Evolutionary conservation across 2,888 invertebrate species (phyloP), one percentile per base, ranked within the genome.

Genomic region (Microctonus brassicae): DNA sequence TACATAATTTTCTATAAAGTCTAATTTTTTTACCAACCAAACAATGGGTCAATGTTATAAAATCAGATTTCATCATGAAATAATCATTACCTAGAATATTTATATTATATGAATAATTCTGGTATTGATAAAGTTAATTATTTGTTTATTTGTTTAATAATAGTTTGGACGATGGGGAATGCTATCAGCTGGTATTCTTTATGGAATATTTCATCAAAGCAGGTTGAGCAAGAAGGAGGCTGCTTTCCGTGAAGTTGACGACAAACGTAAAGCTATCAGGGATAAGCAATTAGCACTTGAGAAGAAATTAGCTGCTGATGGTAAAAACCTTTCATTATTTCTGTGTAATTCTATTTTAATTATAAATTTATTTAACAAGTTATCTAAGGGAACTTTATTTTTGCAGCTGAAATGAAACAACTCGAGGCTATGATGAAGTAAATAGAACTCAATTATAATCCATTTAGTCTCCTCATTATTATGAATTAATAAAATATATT

Each of bases 151-250:
- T 61, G 26, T 33, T 70, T 10, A 67, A 65, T 73, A 22, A 95
- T 47, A 47, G 94, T 94, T 95, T 82, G 92, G 93, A 72, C 91
- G 96, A 84, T 96, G 95, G 95, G 93, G 93, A 69, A 90, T 95
- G 82, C 90, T 96, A 2, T 85, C 90, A 0, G 89, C 90, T 0
- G 96, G 96, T 34, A 88, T 96, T 75, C 83, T 92, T 0, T 96
- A 95, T 79, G 96, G 96, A 64, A 91, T 92, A 0, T 91, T 92
- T 85, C 91, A 94, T 86, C 93, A 94, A 78, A 91, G 84, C 84
- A 90, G 94, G 66, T 89, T 94, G 1, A 90, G 92, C 36, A 94
- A 90, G 85, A 93, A 90, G 83, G 94, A 94, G 82, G 87, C 87
- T 2, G 90, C 89, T 72, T 81, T 91, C 55, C 90, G 94, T 24